Evolutionary conservation across 2,797 vertebrate genomes (phyloP).

Genomic region (Masticophis lateralis): DNA sequence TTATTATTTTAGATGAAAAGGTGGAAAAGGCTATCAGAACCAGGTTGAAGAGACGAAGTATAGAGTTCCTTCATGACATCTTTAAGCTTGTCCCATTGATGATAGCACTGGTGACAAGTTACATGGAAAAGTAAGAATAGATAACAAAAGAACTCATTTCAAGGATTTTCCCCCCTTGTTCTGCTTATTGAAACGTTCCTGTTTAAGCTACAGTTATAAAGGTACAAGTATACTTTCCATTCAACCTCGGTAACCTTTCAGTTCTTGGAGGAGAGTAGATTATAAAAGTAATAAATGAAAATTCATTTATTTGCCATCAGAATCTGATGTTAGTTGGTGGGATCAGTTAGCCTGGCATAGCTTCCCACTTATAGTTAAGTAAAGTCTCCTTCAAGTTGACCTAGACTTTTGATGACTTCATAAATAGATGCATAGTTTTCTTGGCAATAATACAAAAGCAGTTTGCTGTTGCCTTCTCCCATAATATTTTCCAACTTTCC

Average conservation of each 20-base stretch:
- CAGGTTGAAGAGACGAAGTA: background rate
- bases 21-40: background rate
- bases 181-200: background rate
- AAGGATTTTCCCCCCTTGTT: background rate
- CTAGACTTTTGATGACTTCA: background rate
- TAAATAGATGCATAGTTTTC: background rate
- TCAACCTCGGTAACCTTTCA: background rate
- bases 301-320: background rate
- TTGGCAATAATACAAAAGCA: background rate
- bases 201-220: background rate
- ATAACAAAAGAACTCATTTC: background rate
- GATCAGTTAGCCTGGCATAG: background rate
- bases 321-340: background rate
- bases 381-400: background rate
- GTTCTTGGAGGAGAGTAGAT: background rate
- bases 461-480: background rate
- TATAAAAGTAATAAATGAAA: background rate
- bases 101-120: background rate
- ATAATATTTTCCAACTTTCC: background rate
- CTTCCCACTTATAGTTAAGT: background rate
- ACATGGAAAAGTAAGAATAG: background rate
- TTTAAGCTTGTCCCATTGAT: background rate
- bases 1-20: background rate
- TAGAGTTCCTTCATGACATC: background rate
- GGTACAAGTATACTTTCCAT: background rate